Conservation (phyloP, 2,113 vertebrate species). For the Gulo gulo region DNA sequence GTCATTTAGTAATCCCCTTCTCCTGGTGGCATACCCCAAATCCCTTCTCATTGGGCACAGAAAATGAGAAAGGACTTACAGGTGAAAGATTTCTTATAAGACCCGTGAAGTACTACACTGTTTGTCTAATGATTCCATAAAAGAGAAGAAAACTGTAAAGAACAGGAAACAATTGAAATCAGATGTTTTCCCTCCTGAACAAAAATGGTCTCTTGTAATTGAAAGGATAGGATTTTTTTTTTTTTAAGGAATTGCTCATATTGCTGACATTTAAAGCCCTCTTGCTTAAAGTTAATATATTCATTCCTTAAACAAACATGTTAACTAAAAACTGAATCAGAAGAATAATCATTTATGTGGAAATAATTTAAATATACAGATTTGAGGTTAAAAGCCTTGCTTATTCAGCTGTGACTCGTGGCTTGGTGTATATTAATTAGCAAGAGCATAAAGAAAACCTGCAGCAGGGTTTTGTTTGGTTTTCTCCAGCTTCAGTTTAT, state of each 20-base stretch:
- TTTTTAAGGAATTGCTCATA: background rate
- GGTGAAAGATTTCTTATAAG: background rate
- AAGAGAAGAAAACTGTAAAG: background rate
- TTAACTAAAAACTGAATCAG: background rate
- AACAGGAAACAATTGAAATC: background rate
- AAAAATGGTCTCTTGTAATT: background rate
- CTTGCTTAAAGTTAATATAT: background rate
- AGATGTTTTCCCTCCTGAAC: background rate
- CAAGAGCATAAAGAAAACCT: background rate
- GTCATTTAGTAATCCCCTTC: conserved; percentile 10
- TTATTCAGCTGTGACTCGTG: background rate
- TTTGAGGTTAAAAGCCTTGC: background rate
- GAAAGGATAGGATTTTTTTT: background rate
- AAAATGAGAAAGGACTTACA: background rate
- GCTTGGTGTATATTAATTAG: background rate
- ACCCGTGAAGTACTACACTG: background rate
- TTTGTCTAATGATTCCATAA: background rate
- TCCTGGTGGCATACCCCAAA: background rate
- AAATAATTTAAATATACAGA: background rate
- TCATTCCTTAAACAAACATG: background rate
- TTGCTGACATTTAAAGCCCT: background rate
- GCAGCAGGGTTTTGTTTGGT: background rate
- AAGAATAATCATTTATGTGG: background rate
- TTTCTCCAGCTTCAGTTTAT: background rate
- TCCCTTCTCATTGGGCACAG: background rate